These are phyloP conservation scores for Standfussiana lucernea DNA, from an alignment of 2,888 invertebrate species.

Conservation along the genomic window DNA sequence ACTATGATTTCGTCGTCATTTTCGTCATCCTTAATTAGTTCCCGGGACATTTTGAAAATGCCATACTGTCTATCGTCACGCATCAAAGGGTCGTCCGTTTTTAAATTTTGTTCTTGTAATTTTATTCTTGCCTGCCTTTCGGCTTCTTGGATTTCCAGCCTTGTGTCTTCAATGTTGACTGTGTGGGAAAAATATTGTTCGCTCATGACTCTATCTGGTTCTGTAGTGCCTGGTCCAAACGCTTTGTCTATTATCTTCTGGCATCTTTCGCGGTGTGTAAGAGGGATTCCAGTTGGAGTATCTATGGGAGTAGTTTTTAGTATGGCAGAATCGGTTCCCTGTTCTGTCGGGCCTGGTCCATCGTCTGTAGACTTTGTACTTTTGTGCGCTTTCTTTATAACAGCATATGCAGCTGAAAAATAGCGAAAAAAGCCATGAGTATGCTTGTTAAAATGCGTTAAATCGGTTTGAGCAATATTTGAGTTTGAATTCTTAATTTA, in stretches of 20 bases:
- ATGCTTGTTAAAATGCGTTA: constrained; percentile 20
- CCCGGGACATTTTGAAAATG: constrained; percentile 23
- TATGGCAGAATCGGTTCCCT: not conserved
- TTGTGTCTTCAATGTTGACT: constrained; percentile 43
- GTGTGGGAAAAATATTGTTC: constrained; percentile 38
- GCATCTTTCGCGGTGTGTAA: constrained; percentile 62
- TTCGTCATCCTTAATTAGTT: constrained; percentile 4
- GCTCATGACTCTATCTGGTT: not conserved
- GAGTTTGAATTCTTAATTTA: not conserved
- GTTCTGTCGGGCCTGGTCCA: not conserved
- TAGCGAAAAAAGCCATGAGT: constrained; percentile 77
- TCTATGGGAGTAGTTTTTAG: not conserved
- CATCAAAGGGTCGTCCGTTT: not conserved
- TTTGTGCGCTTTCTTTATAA: constrained; percentile 61
- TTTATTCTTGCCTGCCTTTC: constrained; percentile 34
- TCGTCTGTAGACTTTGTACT: constrained; percentile 62
- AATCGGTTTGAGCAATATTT: not conserved
- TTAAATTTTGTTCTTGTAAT: not conserved
- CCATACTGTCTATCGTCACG: constrained; percentile 39
- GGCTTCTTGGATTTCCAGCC: constrained; percentile 29
- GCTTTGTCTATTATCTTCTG: constrained; percentile 63
- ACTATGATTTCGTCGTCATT: not conserved
- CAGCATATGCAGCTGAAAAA: constrained; percentile 73
- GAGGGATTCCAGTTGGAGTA: not conserved
- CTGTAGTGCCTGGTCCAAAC: constrained; percentile 51